phyloP scores from a whole-genome alignment of 30 jellyfish, hydroid and myxozoan species.

The Haliclystus octoradiatus region DNA sequence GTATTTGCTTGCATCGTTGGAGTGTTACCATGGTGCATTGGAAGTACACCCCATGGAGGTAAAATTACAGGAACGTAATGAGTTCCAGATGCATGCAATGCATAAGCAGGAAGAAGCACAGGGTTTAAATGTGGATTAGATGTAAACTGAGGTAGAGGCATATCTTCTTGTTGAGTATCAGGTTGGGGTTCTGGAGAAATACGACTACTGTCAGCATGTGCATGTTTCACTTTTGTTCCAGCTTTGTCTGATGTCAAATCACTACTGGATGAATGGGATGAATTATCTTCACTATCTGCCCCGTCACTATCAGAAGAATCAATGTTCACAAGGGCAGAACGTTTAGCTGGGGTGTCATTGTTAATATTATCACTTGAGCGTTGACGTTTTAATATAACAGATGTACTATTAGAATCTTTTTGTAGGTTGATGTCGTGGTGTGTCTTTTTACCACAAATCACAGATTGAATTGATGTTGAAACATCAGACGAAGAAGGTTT shows the following conservation, averaged over 20 bases:
- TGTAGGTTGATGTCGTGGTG: too few species aligned
- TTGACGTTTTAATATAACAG: neutral
- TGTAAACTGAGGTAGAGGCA: neutral
- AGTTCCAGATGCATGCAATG: slow-evolving; percentile 48
- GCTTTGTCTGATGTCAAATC: neutral
- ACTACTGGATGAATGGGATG: slow-evolving; percentile 1
- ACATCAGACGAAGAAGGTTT: neutral
- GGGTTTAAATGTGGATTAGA: slow-evolving; percentile 13
- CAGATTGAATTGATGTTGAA: too few species aligned
- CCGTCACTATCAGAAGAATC: neutral
- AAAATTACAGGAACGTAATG: slow-evolving; percentile 42
- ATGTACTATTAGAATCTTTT: too few species aligned
- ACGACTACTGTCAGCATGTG: neutral
- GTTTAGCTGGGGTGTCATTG: neutral
- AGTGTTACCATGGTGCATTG: neutral
- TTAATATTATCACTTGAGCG: neutral
- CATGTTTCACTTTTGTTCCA: neutral
- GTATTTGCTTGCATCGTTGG: neutral
- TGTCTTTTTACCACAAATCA: neutral
- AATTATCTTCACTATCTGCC: neutral
- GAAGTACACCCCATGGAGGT: slow-evolving; percentile 28
- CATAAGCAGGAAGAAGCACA: slow-evolving; percentile 33
- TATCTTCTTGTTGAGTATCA: neutral
- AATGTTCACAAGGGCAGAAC: neutral
- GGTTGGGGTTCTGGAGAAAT: neutral